Conservation (phyloP, 2,113 vertebrate genomes). For the Oncorhynchus gorbuscha region DNA sequence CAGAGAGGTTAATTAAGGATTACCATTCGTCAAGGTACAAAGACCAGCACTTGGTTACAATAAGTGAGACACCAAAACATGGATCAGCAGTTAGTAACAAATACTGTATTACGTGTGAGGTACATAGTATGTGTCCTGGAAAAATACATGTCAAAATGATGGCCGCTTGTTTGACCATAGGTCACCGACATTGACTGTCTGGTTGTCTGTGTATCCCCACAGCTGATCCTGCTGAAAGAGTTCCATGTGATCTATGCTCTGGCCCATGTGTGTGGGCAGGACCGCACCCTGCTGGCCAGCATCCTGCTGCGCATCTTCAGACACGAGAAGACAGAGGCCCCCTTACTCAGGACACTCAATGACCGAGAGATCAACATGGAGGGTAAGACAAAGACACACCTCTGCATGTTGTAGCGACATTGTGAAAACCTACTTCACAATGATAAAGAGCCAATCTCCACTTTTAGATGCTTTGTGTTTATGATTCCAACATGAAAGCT, state of each 20-base stretch:
- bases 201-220: background rate
- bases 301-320: constrained; percentile 93
- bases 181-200: no score
- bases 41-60: no score
- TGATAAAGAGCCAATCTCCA: no score
- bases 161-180: background rate
- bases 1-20: no score
- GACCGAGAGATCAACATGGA: constrained; percentile 96
- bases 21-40: no score
- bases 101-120: no score
- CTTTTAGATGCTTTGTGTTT: no score
- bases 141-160: no score
- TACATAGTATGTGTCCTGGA: background rate
- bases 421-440: no score
- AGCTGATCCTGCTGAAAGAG: constrained; percentile 94
- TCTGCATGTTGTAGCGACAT: no score
- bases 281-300: constrained; percentile 91
- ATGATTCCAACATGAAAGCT: constrained; percentile 88
- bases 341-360: constrained; percentile 90
- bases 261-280: constrained; percentile 95
- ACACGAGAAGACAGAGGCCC: constrained; percentile 89
- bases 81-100: no score
- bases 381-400: constrained; percentile 71
- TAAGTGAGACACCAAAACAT: no score
- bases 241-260: constrained; percentile 93